A percentile compares a stretch with the other conserved stretches of the same genome.
Conservation (phyloP, 2,113 vertebrate genomes). For the Pluvianellus socialis region DNA sequence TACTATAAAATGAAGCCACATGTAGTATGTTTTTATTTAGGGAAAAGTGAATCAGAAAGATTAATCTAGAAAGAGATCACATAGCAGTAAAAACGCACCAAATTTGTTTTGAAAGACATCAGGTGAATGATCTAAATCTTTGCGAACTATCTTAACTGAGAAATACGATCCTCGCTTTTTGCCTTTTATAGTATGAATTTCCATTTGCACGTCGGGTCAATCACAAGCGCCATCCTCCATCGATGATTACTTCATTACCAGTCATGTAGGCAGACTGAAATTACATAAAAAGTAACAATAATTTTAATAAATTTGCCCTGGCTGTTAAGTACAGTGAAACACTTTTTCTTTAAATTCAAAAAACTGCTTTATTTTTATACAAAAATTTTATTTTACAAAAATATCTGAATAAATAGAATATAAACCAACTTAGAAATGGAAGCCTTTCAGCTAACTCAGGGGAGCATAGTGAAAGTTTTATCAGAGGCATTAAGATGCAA, state of each 20-base stretch:
- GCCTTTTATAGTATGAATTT: not conserved
- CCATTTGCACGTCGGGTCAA: not conserved
- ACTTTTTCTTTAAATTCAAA: not conserved
- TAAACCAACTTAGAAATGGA: not conserved
- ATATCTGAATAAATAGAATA: not conserved
- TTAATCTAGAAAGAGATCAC: not conserved
- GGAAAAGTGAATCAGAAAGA: not conserved
- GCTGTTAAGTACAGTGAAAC: not conserved
- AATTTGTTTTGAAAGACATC: not conserved
- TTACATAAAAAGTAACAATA: not conserved
- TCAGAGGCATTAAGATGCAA: not conserved
- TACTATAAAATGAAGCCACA: not conserved
- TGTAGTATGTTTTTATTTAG: not conserved
- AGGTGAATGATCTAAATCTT: not conserved
- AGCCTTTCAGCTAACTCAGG: not conserved
- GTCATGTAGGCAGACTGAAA: conserved; percentile 90
- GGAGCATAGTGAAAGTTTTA: not conserved
- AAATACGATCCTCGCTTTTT: not conserved
- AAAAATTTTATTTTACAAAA: not conserved
- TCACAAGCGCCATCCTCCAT: conserved; percentile 94
- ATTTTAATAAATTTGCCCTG: not conserved
- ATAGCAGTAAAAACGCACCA: not conserved
- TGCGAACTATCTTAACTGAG: not conserved
- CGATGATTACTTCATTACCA: conserved; percentile 89
- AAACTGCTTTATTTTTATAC: not conserved